Percentiles rank a stretch among this genome's conserved stretches.
These are phyloP conservation scores for Dolichoris vasculosae DNA, from an alignment of 1,140 invertebrate genomes.

Conservation along the genomic window DNA sequence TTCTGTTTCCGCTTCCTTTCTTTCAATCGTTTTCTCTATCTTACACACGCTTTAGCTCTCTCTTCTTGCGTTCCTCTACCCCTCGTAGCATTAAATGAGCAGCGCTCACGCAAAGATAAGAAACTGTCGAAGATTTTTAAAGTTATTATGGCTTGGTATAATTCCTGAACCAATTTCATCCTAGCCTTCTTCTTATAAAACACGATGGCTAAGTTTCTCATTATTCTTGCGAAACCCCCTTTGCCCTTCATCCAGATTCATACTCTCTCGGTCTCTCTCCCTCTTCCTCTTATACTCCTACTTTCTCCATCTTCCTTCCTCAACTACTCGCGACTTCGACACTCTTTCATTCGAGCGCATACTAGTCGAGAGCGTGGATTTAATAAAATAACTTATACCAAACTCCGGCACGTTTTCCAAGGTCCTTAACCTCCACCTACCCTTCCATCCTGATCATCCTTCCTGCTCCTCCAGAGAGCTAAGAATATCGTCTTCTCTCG, in stretches of 20 bases:
- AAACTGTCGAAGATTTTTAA: constrained; percentile 41
- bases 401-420: constrained; percentile 58
- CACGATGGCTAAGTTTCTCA: constrained; percentile 25
- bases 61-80: not conserved
- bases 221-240: constrained; percentile 18
- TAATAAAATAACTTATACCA: constrained; percentile 64
- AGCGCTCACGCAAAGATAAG: constrained; percentile 14
- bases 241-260: constrained; percentile 12
- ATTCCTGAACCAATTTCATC: constrained; percentile 34
- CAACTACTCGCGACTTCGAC: constrained; percentile 45
- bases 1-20: constrained; percentile 37
- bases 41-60: not conserved
- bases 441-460: not conserved
- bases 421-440: constrained; percentile 37
- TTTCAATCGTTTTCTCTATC: not conserved
- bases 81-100: not conserved
- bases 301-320: not conserved
- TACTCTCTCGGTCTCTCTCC: not conserved
- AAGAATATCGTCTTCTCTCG: constrained; percentile 53
- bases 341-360: constrained; percentile 28
- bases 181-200: constrained; percentile 1
- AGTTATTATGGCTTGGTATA: constrained; percentile 31
- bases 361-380: constrained; percentile 54
- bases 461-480: constrained; percentile 40
- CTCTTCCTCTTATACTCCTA: not conserved